Base-by-base conservation (phyloP, 2,797 vertebrate species). In the Margarornis squamiger region DNA sequence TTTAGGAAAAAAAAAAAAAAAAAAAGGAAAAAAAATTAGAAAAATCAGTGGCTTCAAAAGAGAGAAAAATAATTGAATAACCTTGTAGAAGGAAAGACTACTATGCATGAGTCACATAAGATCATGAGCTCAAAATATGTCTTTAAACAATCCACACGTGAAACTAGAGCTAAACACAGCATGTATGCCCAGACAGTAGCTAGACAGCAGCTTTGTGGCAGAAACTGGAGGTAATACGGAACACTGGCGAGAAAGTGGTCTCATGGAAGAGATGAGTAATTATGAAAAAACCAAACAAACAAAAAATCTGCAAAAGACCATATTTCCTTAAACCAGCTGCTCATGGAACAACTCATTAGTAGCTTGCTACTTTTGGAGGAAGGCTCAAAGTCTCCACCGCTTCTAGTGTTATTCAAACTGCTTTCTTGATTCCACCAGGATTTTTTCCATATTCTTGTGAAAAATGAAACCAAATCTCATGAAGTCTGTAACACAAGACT, bases 51-150 rank as follows among this genome's bases (percentile, higher is more conserved):
- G 1, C 63, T 65, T 82, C 24, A 59, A 65, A 59, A 78, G 21
- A 67, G 14, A 67, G 48, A 81, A 79, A 91, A 81, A 36, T 0
- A 81, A 36, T 0, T 57, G 2, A 65, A 43, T 48, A 70, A 9
- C 7, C 13, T 29, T 66, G 8, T 14, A 29, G 38, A 68, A 78
- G 12, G 12, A 80, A 62, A 43, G 15, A 38, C 13, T 62, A 51
- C 15, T 17, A 29, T 52, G 24, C 13, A 39, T 0, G 0, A 73
- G 24, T 61, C 1, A 5, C 8, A 11, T 20, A 27, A 51, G 27
- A 43, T 48, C 10, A 36, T 39, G 55, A 83, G 7, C 7, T 70
- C 23, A 67, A n/a, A 52, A 36, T 39, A 32, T 11, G 43, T 55
- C 38, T 62, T 39, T 36, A 86, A 81, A 57, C 13, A 88, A 51